Evolutionary conservation across 2,888 invertebrate genomes (phyloP), one percentile per base, ranked within the genome.

Genomic region (Cryptocheilus praepositus): DNA sequence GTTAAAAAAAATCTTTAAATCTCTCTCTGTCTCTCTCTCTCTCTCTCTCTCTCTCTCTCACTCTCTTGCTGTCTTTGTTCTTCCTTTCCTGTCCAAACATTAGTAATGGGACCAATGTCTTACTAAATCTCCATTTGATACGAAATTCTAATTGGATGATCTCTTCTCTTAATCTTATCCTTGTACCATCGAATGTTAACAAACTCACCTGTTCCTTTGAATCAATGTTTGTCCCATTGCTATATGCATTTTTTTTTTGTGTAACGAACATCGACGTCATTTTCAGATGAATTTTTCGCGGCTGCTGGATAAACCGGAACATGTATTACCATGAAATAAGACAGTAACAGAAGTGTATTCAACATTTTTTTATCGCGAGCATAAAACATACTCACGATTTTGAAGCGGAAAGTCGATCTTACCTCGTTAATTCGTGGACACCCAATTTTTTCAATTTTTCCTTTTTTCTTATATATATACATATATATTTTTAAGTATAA

Each of bases 231-330:
- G 36, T 36, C 36, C 36, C 36, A 36, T 36, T 36, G 36, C 36
- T 36, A 36, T 36, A 8, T 8, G 36, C 36, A 11, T 36, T 15
- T 54, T 28, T 63, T 11, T 64, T 49, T 52, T 56, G 22, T 64
- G 19, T 67, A 65, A 65, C 46, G 46, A 66, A 61, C 25, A 56
- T 51, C 56, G 45, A 64, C 45, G 45, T 68, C 51, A 59, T 70
- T 78, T 76, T 74, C 67, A 71, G 76, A 76, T 74, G 58, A 71
- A 43, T 67, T 63, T 59, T 57, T 67, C 54, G 58, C 61, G 57
- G 45, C 22, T 55, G 45, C 53, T 72, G 70, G 60, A 67, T 74
- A 67, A 65, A 49, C 25, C 21, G 45, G 46, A 70, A 64, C 25
- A 52, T 44, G 57, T 71, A 72, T 46, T 58, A 46, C 43, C 21